Percentiles rank a stretch among this genome's conserved stretches.
phyloP scores from a whole-genome alignment of 1,140 invertebrate genomes.

The Drosophila burlai region DNA sequence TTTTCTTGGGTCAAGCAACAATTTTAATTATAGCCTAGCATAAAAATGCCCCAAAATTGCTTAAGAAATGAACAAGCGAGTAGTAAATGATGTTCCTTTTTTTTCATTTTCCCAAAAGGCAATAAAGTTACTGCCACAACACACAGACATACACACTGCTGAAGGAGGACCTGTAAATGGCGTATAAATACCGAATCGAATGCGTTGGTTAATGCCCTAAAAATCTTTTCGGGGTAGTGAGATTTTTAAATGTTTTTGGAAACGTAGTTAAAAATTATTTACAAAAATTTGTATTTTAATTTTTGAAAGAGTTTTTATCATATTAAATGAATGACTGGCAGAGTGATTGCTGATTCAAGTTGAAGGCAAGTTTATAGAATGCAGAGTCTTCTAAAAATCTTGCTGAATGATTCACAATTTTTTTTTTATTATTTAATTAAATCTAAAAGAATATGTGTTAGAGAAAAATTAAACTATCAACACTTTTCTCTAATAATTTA shows the following conservation, averaged over 20 bases:
- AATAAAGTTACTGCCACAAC: conserved; percentile 50
- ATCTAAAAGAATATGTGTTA: too few species aligned
- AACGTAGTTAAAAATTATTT: too few species aligned
- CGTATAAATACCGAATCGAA: conserved; percentile 47
- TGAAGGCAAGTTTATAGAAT: too few species aligned
- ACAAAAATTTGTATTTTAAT: too few species aligned
- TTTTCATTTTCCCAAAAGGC: background rate
- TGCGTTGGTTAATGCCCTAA: conserved; percentile 33
- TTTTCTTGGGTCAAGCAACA: conserved; percentile 12
- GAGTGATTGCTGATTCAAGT: background rate
- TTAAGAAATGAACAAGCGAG: conserved; percentile 67
- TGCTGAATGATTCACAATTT: too few species aligned
- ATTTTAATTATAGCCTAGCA: conserved; percentile 40
- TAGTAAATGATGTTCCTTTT: conserved; percentile 61
- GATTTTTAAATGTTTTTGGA: background rate
- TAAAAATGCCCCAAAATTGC: conserved; percentile 24
- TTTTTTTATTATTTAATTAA: too few species aligned
- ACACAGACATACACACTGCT: conserved; percentile 1
- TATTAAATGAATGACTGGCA: too few species aligned
- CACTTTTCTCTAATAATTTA: too few species aligned
- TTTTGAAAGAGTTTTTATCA: too few species aligned
- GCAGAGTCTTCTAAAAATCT: too few species aligned
- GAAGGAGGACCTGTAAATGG: conserved; percentile 19
- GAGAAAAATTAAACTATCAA: too few species aligned
- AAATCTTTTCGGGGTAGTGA: background rate